Percentiles rank a stretch among this genome's conserved stretches.
Evolutionary conservation across 2,113 vertebrate species (phyloP).

Genomic region (Hiodon alosoides): DNA sequence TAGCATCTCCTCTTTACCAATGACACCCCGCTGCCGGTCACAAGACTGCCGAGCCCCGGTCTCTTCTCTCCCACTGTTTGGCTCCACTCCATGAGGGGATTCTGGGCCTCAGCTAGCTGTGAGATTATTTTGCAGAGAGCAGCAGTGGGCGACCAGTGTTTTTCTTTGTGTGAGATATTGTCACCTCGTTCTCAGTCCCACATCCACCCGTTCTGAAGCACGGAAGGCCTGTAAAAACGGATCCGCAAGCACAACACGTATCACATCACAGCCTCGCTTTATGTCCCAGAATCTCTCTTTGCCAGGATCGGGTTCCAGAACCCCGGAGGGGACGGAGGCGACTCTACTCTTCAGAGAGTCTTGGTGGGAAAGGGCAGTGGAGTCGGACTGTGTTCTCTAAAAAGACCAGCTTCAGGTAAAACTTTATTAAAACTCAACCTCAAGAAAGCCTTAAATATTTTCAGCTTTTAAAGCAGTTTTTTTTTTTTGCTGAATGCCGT

Average conservation of each 20-base stretch:
- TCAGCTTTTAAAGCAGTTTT: too few species aligned
- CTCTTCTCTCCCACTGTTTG: conserved; percentile 21
- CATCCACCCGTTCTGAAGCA: not conserved
- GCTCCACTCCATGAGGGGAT: conserved; percentile 29
- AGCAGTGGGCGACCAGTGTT: not conserved
- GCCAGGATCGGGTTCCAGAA: not conserved
- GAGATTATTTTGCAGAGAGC: conserved; percentile 12
- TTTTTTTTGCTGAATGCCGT: too few species aligned
- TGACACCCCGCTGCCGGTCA: not conserved
- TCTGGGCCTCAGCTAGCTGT: conserved; percentile 33
- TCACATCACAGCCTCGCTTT: not conserved
- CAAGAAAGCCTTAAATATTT: too few species aligned
- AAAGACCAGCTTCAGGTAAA: too few species aligned
- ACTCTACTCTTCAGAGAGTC: too few species aligned
- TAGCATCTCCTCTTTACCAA: not conserved
- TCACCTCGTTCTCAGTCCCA: not conserved
- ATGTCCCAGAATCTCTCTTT: not conserved
- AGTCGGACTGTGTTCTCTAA: too few species aligned
- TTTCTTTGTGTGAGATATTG: not conserved
- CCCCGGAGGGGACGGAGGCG: not conserved
- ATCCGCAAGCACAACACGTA: not conserved
- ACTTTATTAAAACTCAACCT: too few species aligned
- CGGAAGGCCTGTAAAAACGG: not conserved
- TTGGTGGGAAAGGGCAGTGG: too few species aligned
- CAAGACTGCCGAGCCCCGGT: not conserved